A percentile compares a stretch with the other conserved stretches of the same genome.
Evolutionary conservation across 2,888 invertebrate species (phyloP).

Genomic region (Dryadula phaetusa): DNA sequence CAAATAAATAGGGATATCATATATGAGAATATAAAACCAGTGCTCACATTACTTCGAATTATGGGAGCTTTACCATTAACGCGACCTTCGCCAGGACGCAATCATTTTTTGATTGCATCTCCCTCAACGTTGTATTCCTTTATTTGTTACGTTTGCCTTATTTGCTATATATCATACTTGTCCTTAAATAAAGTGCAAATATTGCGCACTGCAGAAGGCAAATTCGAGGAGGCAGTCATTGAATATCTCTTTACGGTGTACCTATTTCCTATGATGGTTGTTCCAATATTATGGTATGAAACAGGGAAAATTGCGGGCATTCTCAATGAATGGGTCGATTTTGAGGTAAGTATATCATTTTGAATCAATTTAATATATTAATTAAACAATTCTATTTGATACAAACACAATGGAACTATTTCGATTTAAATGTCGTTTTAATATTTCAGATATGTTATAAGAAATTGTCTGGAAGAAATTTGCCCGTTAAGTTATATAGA

Average conservation of each 20-base stretch:
- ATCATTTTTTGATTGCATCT: constrained; percentile 77
- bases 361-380: background rate
- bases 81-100: constrained; percentile 75
- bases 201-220: constrained; percentile 85
- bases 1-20: constrained; percentile 70
- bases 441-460: constrained; percentile 83
- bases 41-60: constrained; percentile 68
- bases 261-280: constrained; percentile 85
- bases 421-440: constrained; percentile 23
- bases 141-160: constrained; percentile 74
- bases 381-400: too few relatives aligned
- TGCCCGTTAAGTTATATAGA: constrained; percentile 83
- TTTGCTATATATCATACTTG: constrained; percentile 85
- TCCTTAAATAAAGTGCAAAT: constrained; percentile 86
- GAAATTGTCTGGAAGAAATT: constrained; percentile 82
- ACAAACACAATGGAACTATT: too few relatives aligned
- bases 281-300: constrained; percentile 88
- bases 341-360: constrained; percentile 81
- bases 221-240: constrained; percentile 90
- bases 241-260: constrained; percentile 90
- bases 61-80: constrained; percentile 87
- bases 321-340: constrained; percentile 87
- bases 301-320: constrained; percentile 85
- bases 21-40: constrained; percentile 78
- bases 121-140: constrained; percentile 85